A percentile compares a stretch with the other conserved stretches of the same genome.
Evolutionary conservation across 2,113 vertebrate species (phyloP).

Genomic region (Sylvietta virens): DNA sequence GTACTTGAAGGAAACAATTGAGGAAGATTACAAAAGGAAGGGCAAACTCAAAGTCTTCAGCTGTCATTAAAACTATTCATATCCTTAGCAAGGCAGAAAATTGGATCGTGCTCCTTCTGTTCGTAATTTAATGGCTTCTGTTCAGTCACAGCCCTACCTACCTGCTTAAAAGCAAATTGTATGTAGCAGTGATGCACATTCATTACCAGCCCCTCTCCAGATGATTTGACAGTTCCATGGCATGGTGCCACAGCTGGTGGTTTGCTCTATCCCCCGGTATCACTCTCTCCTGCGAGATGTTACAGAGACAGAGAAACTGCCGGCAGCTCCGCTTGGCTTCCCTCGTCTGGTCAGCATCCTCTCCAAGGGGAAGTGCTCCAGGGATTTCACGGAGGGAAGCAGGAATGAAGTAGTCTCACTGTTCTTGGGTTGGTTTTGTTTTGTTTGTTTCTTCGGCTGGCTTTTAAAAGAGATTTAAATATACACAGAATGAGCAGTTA

Average conservation of each 20-base stretch:
- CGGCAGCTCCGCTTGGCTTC: background rate
- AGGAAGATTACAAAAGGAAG: slow-evolving; percentile 34
- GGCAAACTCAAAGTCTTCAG: slow-evolving; percentile 21
- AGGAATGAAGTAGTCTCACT: background rate
- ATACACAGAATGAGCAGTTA: background rate
- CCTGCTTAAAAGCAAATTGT: slow-evolving; percentile 31
- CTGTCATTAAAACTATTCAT: slow-evolving; percentile 32
- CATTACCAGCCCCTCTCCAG: background rate
- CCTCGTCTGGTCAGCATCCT: background rate
- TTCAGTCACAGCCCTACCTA: slow-evolving; percentile 44
- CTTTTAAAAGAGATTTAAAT: background rate
- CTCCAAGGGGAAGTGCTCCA: background rate
- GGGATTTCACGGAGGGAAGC: background rate
- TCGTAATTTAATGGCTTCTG: slow-evolving; percentile 30
- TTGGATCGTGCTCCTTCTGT: slow-evolving; percentile 38
- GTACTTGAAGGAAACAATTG: slow-evolving; percentile 2
- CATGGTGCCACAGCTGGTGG: slow-evolving; percentile 12
- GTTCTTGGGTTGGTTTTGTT: background rate
- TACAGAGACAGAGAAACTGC: background rate
- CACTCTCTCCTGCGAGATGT: background rate
- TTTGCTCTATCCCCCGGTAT: background rate
- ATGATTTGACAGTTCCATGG: slow-evolving; percentile 32
- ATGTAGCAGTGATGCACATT: slow-evolving; percentile 27
- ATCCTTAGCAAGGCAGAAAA: slow-evolving; percentile 44
- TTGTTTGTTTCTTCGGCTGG: background rate